Conservation (phyloP, 2,113 vertebrate species). For the Pardalotus punctatus region DNA sequence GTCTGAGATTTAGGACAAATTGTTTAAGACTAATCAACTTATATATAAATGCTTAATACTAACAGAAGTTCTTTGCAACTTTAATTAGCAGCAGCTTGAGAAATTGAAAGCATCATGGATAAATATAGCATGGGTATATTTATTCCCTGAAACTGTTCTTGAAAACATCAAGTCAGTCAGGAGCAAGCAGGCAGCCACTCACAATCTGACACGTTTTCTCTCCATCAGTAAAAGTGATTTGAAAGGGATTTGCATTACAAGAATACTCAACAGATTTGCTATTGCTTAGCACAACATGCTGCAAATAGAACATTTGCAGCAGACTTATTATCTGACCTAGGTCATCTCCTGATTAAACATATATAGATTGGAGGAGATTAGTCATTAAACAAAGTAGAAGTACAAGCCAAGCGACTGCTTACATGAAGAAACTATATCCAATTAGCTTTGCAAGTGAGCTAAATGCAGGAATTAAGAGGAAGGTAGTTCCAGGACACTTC, state of each 20-base stretch:
- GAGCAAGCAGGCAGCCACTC: background rate
- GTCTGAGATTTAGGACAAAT: background rate
- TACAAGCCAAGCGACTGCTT: background rate
- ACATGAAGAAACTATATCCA: background rate
- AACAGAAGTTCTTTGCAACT: constrained; percentile 1
- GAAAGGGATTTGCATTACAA: background rate
- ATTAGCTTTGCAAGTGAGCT: constrained; percentile 50
- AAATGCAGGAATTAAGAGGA: constrained; percentile 43
- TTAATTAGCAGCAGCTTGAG: background rate
- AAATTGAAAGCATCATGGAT: background rate
- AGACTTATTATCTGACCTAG: constrained; percentile 22
- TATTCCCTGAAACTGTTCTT: background rate
- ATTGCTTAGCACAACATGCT: background rate
- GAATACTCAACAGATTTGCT: constrained; percentile 6
- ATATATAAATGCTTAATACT: constrained; percentile 31
- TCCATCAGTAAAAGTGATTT: background rate
- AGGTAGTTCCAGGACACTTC: constrained; percentile 50
- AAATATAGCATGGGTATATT: background rate
- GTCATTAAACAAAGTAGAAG: constrained; percentile 26
- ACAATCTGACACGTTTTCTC: background rate
- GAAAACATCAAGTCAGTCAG: background rate
- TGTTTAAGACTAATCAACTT: background rate
- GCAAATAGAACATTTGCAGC: background rate
- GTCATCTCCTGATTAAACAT: constrained; percentile 40
- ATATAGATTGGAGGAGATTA: constrained; percentile 41